Evolutionary conservation across 1,140 invertebrate species (phyloP), one percentile per base, ranked within the genome.

Genomic region (Drosophila burlai): DNA sequence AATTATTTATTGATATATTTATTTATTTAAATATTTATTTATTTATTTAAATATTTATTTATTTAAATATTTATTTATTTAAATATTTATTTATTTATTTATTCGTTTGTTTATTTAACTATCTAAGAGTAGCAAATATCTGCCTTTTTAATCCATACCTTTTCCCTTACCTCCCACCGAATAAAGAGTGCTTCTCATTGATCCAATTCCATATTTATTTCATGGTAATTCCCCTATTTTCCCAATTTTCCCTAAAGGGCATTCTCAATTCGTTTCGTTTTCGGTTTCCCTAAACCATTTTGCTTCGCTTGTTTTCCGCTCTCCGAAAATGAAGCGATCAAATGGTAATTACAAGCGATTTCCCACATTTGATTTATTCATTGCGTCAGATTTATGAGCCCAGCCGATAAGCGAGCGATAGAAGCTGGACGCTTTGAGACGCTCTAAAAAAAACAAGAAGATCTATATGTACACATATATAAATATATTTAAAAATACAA

Each of bases 331-430:
- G 67, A 84, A 85, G 82, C 82, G 74, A 43, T 64, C 65, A 78
- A 85, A 85, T 85, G 78, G 83, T 79, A 85, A 85, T 85, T 78
- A 74, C 79, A 64, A 50, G 61, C 61, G 79, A 73, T 75, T 64
- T 43, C 13, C 49, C 59, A 18, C 29, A 66, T 74, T 82, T 85
- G 82, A 85, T 85, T 85, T 85, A 85, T 86, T 77, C 65, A 80
- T 65, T 76, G 71, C 43, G 34, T 15, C 65, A 67, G 65, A 67
- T 67, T 67, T 67, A 67, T 66, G 61, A 18, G 16, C 43, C 15
- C 29, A 43, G 26, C 49, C 52, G 71, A 73, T 74, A 74, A 36
- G 67, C 54, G 38, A 21, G n/a, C 24, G 52, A 78, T 78, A 66
- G 47, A 42, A 38, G 54, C 54, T 16, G 1, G 4, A 24, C 3